A percentile compares a stretch with the other conserved stretches of the same genome.
Evolutionary conservation across 2,888 invertebrate genomes (phyloP).

Genomic region (Himalopsyche japonica): DNA sequence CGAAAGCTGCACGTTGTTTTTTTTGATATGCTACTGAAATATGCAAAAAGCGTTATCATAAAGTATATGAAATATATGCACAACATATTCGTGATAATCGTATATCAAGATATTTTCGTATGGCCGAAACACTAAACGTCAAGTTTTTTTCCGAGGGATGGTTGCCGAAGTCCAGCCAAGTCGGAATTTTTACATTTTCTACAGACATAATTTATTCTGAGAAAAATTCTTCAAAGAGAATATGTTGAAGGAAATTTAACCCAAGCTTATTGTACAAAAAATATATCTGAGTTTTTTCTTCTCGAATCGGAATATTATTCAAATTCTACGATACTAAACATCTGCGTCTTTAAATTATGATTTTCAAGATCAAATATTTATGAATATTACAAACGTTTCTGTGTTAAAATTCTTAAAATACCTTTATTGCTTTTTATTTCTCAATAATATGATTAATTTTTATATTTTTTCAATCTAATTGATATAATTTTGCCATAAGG

Average conservation of each 20-base stretch:
- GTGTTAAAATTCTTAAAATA: too few species aligned
- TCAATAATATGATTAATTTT: too few species aligned
- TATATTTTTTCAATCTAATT: too few species aligned
- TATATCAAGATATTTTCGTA: neutral
- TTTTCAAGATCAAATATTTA: neutral
- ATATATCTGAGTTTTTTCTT: neutral
- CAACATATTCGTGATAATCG: neutral
- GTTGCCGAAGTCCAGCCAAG: neutral
- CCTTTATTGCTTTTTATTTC: too few species aligned
- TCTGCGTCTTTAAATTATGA: neutral
- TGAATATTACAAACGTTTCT: too few species aligned
- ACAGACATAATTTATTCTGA: neutral
- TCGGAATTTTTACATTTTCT: neutral
- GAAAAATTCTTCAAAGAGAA: neutral
- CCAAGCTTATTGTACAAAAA: neutral
- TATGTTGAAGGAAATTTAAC: neutral
- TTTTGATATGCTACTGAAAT: too few species aligned
- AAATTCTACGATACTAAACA: neutral
- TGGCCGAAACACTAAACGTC: neutral
- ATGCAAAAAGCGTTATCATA: neutral
- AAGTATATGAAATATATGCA: neutral
- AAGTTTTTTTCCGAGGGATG: neutral
- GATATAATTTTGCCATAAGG: too few species aligned
- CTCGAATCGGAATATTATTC: neutral
- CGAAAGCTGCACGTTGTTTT: neutral